Evolutionary conservation across 2,113 vertebrate species (phyloP).

Genomic region (Struthidea cinerea): DNA sequence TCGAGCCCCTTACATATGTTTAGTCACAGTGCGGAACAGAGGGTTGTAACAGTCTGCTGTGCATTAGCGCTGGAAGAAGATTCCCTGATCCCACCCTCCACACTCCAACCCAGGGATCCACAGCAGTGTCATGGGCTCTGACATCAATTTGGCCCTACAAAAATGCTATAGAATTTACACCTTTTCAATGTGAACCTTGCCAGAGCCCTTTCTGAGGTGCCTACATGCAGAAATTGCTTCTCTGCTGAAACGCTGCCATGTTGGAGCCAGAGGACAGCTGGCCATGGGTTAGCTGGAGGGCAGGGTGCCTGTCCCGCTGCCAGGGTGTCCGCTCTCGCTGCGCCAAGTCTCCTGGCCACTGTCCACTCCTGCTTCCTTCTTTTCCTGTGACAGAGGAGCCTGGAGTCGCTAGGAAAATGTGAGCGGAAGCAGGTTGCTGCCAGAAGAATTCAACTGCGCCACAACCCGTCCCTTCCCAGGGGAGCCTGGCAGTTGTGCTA

Average conservation of each 20-base stretch:
- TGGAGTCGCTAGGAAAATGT: background rate
- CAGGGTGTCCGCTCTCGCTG: background rate
- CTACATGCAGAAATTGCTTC: background rate
- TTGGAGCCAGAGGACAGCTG: background rate
- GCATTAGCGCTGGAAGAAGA: background rate
- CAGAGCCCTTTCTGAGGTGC: background rate
- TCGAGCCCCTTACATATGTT: background rate
- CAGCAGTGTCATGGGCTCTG: background rate
- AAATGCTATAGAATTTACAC: background rate
- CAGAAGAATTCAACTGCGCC: background rate
- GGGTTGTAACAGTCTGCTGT: background rate
- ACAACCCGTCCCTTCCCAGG: background rate
- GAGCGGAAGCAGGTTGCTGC: background rate
- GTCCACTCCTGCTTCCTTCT: background rate
- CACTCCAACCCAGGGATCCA: background rate
- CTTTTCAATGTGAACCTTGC: background rate
- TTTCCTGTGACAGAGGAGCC: background rate
- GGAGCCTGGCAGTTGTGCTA: background rate
- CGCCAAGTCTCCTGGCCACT: background rate
- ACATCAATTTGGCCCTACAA: background rate
- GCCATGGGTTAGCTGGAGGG: background rate
- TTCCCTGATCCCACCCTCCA: background rate
- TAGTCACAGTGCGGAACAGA: background rate
- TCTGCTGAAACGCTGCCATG: accelerated
- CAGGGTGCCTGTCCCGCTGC: background rate